Conservation (phyloP, 2,113 vertebrate genomes). For the Spermophilus dauricus region DNA sequence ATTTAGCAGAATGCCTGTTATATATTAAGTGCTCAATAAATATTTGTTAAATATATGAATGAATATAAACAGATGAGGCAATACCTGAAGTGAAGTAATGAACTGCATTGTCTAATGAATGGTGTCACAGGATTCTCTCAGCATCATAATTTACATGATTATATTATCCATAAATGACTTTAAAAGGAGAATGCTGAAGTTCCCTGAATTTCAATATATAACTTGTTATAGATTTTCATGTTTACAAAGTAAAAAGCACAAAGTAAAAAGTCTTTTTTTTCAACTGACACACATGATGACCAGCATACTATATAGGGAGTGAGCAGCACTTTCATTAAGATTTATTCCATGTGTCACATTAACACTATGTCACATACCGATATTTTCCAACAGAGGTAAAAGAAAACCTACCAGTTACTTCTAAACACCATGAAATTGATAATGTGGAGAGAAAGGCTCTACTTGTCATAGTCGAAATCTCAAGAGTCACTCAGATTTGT, state of each 20-base stretch:
- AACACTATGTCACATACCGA: conserved; percentile 29
- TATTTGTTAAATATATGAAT: conserved; percentile 32
- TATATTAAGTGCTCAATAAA: not conserved
- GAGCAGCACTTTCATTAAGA: conserved; percentile 47
- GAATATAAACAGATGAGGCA: not conserved
- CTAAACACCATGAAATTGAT: conserved; percentile 69
- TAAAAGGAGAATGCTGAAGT: not conserved
- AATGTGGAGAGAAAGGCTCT: not conserved
- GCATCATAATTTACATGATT: conserved; percentile 5
- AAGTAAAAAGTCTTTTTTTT: not conserved
- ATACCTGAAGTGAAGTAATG: not conserved
- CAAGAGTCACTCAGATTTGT: conserved; percentile 53
- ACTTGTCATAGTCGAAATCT: conserved; percentile 58
- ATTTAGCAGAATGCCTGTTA: not conserved
- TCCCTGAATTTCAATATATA: not conserved
- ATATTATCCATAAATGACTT: not conserved
- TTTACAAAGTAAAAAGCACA: conserved; percentile 14
- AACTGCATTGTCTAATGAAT: not conserved
- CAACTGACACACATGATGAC: conserved; percentile 35
- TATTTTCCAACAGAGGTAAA: conserved; percentile 68
- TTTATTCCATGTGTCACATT: conserved; percentile 60
- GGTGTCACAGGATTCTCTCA: not conserved
- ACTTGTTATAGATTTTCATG: not conserved
- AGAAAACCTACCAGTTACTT: conserved; percentile 64
- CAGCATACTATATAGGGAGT: not conserved